Percentiles rank a stretch among this genome's conserved stretches.
Evolutionary conservation across 2,888 invertebrate genomes (phyloP).

Genomic region (Metopia argyrocephala): DNA sequence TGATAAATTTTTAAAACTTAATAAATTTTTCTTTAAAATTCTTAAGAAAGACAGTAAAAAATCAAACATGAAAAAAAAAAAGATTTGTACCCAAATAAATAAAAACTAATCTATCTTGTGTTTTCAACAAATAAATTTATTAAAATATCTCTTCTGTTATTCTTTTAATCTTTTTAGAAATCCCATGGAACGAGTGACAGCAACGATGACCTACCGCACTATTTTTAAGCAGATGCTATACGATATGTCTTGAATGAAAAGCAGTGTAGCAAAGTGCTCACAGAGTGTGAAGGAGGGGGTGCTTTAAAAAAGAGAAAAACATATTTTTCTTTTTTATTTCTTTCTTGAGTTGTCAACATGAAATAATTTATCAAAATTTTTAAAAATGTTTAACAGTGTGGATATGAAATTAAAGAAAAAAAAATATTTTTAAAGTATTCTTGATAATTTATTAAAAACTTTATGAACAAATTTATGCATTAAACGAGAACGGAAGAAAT

Average conservation of each 20-base stretch:
- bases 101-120: slow-evolving; percentile 32
- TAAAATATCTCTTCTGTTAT: slow-evolving; percentile 7
- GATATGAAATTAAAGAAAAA: background rate
- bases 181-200: slow-evolving; percentile 19
- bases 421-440: slow-evolving; percentile 20
- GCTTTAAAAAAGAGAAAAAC: background rate
- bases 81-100: too few relatives aligned
- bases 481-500: background rate
- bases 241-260: background rate
- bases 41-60: slow-evolving; percentile 21
- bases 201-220: slow-evolving; percentile 36
- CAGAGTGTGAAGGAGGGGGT: slow-evolving; percentile 10
- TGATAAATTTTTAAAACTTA: slow-evolving; percentile 20
- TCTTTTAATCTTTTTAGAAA: slow-evolving; percentile 31
- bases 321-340: background rate
- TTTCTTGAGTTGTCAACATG: slow-evolving; percentile 42
- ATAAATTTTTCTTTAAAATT: slow-evolving; percentile 25
- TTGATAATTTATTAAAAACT: slow-evolving; percentile 39
- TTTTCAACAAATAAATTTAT: slow-evolving; percentile 36
- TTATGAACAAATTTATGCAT: background rate
- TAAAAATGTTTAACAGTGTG: background rate
- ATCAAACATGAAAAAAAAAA: slow-evolving; percentile 17
- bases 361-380: slow-evolving; percentile 44
- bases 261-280: background rate
- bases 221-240: background rate